Evolutionary conservation across 53 echinoderm and acorn worm genomes (phyloP).

Genomic region (Henricia sp.): DNA sequence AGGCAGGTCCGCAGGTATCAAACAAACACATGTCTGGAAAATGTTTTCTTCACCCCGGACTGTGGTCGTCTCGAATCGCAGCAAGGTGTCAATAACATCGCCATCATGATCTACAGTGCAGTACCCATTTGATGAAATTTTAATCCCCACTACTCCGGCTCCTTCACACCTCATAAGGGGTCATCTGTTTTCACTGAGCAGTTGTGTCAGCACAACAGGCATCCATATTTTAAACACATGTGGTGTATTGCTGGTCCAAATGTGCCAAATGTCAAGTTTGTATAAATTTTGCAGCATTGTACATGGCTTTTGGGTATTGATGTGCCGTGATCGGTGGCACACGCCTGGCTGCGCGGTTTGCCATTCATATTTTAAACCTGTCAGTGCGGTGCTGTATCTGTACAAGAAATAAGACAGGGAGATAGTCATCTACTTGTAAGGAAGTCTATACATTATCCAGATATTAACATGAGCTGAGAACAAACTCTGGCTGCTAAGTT

Average conservation of each 20-base stretch:
- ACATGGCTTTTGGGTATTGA: not conserved
- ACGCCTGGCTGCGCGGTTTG: not conserved
- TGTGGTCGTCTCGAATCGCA: not conserved
- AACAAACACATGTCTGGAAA: not conserved
- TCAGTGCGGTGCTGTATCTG: no score
- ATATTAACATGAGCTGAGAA: no score
- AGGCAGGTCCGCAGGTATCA: not conserved
- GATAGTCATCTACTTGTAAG: no score
- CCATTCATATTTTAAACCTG: conserved; percentile 32
- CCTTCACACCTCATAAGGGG: conserved; percentile 45
- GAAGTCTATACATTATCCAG: no score
- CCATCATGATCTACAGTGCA: conserved; percentile 54
- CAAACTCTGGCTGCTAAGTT: no score
- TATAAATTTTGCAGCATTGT: conserved; percentile 60
- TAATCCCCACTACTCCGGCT: conserved; percentile 28
- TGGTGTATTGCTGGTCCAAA: conserved; percentile 57
- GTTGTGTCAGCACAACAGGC: conserved; percentile 56
- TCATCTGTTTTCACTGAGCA: conserved; percentile 59
- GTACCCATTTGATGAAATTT: conserved; percentile 57
- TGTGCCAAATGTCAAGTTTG: conserved; percentile 56
- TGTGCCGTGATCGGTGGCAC: conserved; percentile 14
- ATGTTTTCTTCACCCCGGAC: not conserved
- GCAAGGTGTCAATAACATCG: conserved; percentile 36
- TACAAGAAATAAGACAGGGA: no score
- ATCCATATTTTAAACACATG: conserved; percentile 64